Evolutionary conservation across 2,888 invertebrate species (phyloP), one percentile per base, ranked within the genome.

Genomic region (Athetis lepigone): DNA sequence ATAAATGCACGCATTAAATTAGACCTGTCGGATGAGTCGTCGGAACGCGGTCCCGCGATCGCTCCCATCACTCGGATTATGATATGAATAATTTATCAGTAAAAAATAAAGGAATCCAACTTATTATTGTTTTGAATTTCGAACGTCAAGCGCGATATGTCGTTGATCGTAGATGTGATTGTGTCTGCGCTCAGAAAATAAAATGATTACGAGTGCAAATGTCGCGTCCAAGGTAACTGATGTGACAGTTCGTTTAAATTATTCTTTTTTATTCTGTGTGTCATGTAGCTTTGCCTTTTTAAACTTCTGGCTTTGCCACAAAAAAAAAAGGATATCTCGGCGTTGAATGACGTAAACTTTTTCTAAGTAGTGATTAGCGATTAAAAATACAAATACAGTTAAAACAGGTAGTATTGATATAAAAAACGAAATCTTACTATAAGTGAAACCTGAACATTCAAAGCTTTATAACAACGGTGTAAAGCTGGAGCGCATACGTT

Each of bases 1-100:
- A 94, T 94, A 95, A 95, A 95, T 94, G 94, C 94, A 91, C 90
- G 94, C 91, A 95, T 95, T 95, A 94, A 93, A 92, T 94, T 93
- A 92, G 91, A 92, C 90, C 92, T 90, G 93, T 92, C 92, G 90
- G 92, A 92, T 93, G 94, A 94, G 92, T 93, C 92, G 93, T 86
- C 92, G 90, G 91, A 90, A 92, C 88, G 90, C 78, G 79, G 86
- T 71, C 84, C 79, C 80, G 89, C 86, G 86, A 90, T 89, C 90
- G 89, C 89, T 90, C 86, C 92, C 91, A 92, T 94, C 93, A 91
- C 88, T 90, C 86, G 92, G 94, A 94, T 94, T 95, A 95, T 92
- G 89, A 93, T 93, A 94, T 94, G 94, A 94, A 94, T 95, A 91
- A 94, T 94, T 93, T 94, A 95, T 94, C 86, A 90, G 86, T 88